These are phyloP conservation scores for Saguinus midas DNA, from an alignment of 2,113 vertebrate genomes.

Conservation along the genomic window DNA sequence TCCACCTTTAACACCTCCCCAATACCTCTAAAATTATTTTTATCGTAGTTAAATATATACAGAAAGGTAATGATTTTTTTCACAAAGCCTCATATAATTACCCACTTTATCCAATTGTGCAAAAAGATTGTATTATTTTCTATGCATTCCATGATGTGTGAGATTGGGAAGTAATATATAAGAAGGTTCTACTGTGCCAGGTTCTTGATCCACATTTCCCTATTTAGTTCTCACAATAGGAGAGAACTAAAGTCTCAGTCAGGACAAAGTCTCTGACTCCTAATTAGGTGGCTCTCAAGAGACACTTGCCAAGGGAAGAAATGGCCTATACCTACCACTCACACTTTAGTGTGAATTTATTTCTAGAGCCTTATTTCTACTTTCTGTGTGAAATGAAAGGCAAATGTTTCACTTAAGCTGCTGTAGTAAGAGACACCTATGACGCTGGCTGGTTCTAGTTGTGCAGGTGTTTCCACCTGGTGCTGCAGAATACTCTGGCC, in stretches of 20 bases:
- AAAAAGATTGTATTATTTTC: background rate
- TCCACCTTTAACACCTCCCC: background rate
- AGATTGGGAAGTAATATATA: background rate
- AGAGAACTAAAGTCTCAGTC: background rate
- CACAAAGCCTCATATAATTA: background rate
- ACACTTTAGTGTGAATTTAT: background rate
- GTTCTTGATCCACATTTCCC: background rate
- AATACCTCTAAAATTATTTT: background rate
- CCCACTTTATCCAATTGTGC: background rate
- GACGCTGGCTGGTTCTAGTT: background rate
- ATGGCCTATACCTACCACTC: background rate
- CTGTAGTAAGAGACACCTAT: background rate
- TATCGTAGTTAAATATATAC: background rate
- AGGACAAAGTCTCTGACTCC: background rate
- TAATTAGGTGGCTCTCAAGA: background rate
- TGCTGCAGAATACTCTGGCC: background rate
- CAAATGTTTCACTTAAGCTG: background rate
- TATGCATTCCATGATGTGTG: background rate
- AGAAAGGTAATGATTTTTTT: background rate
- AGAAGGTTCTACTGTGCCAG: background rate
- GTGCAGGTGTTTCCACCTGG: background rate
- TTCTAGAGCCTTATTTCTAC: background rate
- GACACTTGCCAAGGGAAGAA: background rate
- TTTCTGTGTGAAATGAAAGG: background rate
- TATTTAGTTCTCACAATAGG: background rate